Base-by-base conservation (phyloP, 2,888 invertebrate species). In the Torymus texanus region DNA sequence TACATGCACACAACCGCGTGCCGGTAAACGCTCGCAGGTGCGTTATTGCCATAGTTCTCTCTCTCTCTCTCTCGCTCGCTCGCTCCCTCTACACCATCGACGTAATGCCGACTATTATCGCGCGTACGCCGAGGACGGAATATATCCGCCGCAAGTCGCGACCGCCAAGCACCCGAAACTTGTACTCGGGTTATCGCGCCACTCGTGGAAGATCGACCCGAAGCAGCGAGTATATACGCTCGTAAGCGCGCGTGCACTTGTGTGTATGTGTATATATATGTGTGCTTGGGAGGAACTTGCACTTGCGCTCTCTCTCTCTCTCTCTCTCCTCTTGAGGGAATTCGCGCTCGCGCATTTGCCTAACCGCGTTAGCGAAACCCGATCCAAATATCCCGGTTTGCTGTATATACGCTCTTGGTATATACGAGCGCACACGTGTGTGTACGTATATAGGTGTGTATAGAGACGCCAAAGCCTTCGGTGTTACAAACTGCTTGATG, bases 311-410 rank as follows among this genome's bases (percentile, higher is more conserved):
- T 41, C 41, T 5, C 41, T 8, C 41, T 41, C 41, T 4, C 41
- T 41, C 41, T 8, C 41, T 41, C 41, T 41, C 41, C 41, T 41
- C 68, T 82, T 78, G 62, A 51, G 82, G 82, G 83, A 84, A 84
- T 84, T 84, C 82, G 82, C 83, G 68, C 8, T 41, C 75, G 82
- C 82, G 83, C 84, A 85, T 85, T 86, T 86, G 83, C 84, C 85
- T 86, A 86, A 86, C 86, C 84, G 82, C 85, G 84, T 86, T 85
- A 86, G 84, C 85, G 83, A 84, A 83, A 84, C 84, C 78, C 80
- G 84, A 86, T 86, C 85, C 84, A 84, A 85, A 86, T 84, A 85
- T 85, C 62, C 73, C 16, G 16, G 16, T 41, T 41, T 41, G 41
- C 41, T 8, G 41, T 41, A 41, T 41, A 41, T 41, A 41, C 41